A percentile compares a stretch with the other conserved stretches of the same genome.
These are phyloP conservation scores for Rhynchotus rufescens DNA, from an alignment of 2,797 vertebrate genomes.

Conservation along the genomic window DNA sequence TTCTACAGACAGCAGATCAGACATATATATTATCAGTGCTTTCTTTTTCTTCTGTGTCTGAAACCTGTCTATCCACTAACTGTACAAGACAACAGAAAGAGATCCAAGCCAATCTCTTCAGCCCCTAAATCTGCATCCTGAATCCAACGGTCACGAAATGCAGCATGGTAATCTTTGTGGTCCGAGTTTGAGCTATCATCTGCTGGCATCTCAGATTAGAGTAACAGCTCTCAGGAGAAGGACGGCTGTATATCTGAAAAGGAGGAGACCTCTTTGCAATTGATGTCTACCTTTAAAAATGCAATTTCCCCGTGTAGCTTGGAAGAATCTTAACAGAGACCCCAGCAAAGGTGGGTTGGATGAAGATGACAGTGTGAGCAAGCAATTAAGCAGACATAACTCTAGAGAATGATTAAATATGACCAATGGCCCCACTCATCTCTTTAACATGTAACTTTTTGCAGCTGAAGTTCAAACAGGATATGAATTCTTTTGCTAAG, in stretches of 20 bases:
- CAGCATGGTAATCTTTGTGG: neutral
- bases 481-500: neutral
- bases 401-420: neutral
- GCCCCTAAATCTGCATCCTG: fast-evolving
- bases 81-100: neutral
- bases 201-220: neutral
- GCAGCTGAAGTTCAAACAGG: neutral
- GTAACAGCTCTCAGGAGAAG: neutral
- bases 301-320: neutral
- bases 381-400: neutral
- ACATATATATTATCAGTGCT: fast-evolving
- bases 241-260: neutral
- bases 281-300: neutral
- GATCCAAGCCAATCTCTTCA: neutral
- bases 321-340: neutral
- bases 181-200: neutral
- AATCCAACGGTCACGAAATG: neutral
- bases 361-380: neutral
- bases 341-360: neutral
- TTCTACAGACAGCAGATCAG: neutral
- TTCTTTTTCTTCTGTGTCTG: neutral
- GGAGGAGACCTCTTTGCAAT: neutral
- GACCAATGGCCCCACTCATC: neutral
- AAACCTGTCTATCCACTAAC: neutral
- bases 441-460: neutral